These are phyloP conservation scores for Calyptomena viridis DNA, from an alignment of 2,113 vertebrate species.

Conservation along the genomic window DNA sequence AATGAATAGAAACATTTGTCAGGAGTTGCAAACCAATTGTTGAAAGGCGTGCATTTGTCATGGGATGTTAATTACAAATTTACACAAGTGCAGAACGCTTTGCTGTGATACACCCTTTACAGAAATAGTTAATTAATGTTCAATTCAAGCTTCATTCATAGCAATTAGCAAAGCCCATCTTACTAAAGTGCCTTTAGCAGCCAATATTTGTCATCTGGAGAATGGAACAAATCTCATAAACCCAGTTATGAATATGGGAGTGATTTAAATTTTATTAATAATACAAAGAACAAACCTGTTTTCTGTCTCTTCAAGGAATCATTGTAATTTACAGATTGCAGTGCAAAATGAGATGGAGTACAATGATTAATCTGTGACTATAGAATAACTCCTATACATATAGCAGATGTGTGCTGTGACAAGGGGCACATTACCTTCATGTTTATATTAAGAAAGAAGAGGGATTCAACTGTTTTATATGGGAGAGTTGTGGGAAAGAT, in stretches of 20 bases:
- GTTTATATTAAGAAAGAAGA: slow-evolving; percentile 71
- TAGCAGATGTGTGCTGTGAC: slow-evolving; percentile 75
- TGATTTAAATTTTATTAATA: slow-evolving; percentile 42
- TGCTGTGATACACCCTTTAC: slow-evolving; percentile 18
- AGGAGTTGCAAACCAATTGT: slow-evolving; percentile 31
- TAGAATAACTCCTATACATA: slow-evolving; percentile 48
- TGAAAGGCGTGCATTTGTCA: slow-evolving; percentile 14
- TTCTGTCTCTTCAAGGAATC: slow-evolving; percentile 59
- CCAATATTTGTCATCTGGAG: slow-evolving; percentile 35
- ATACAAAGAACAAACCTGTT: slow-evolving; percentile 60
- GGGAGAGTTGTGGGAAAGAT: slow-evolving; percentile 51
- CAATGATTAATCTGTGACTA: slow-evolving; percentile 70
- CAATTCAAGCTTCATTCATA: slow-evolving; percentile 6
- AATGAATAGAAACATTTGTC: slow-evolving; percentile 32
- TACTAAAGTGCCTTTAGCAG: slow-evolving; percentile 17
- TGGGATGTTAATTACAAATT: slow-evolving; percentile 45
- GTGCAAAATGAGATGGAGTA: slow-evolving; percentile 63
- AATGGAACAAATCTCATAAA: slow-evolving; percentile 10
- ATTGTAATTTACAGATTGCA: slow-evolving; percentile 63
- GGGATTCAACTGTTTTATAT: slow-evolving; percentile 57
- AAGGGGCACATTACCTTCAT: slow-evolving; percentile 75
- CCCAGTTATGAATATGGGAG: not conserved
- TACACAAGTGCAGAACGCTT: slow-evolving; percentile 40
- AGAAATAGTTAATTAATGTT: slow-evolving; percentile 44
- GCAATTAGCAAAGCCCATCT: slow-evolving; percentile 23